phyloP scores from a whole-genome alignment of 2,113 vertebrate genomes.

The Passer montanus region DNA sequence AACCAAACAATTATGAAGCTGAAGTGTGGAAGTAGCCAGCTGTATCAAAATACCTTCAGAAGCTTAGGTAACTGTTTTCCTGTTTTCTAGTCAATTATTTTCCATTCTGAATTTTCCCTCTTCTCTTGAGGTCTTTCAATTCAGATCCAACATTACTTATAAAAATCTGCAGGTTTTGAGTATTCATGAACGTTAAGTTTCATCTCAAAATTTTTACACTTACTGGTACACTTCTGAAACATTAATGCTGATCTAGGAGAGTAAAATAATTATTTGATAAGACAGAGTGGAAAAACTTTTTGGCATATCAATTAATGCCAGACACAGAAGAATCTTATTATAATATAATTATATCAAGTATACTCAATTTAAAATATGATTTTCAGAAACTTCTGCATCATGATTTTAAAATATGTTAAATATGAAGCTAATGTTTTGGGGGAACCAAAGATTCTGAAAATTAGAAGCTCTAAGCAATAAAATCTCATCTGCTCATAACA shows the following conservation, averaged over 20 bases:
- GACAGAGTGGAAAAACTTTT: not conserved
- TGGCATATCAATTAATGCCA: not conserved
- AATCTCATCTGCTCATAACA: not conserved
- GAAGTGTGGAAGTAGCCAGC: not conserved
- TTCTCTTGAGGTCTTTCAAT: not conserved
- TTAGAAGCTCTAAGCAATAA: not conserved
- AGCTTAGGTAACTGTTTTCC: not conserved
- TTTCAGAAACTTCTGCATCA: not conserved
- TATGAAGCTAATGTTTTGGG: not conserved
- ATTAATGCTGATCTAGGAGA: not conserved
- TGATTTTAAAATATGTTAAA: not conserved
- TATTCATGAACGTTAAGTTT: not conserved
- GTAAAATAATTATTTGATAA: not conserved
- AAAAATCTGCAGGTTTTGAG: not conserved
- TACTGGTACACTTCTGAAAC: not conserved
- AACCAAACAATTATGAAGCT: not conserved
- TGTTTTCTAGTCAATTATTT: not conserved
- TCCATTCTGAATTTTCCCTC: not conserved
- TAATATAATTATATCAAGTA: not conserved
- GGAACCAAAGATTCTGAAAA: not conserved
- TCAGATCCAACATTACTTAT: not conserved
- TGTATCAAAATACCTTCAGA: accelerated
- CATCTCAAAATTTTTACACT: not conserved
- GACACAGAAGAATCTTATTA: not conserved
- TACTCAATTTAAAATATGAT: not conserved